A percentile compares a stretch with the other conserved stretches of the same genome.
Conservation (phyloP, 2,888 invertebrate species). For the Zeuzera pyrina region DNA sequence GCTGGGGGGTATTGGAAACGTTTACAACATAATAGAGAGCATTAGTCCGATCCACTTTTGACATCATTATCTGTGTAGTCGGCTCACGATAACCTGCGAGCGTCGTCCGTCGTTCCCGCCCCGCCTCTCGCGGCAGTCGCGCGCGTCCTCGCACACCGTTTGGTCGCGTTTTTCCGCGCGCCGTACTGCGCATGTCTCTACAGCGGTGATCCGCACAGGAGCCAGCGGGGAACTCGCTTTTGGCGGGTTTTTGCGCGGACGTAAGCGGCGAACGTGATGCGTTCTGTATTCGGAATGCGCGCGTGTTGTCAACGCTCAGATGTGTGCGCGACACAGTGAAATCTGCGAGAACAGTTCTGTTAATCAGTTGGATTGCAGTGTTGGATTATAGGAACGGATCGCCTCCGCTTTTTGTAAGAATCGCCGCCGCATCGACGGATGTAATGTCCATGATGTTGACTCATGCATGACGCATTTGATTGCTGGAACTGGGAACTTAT, state of each 20-base stretch:
- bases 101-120: constrained; percentile 33
- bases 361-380: constrained; percentile 71
- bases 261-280: constrained; percentile 47
- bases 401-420: constrained; percentile 49
- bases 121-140: constrained; percentile 44
- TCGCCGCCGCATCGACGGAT: constrained; percentile 43
- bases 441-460: constrained; percentile 65
- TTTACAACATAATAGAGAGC: constrained; percentile 67
- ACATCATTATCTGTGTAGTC: constrained; percentile 70
- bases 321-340: constrained; percentile 43
- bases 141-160: constrained; percentile 45
- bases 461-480: constrained; percentile 70
- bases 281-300: constrained; percentile 55
- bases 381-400: constrained; percentile 56
- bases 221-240: constrained; percentile 55
- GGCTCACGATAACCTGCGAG: constrained; percentile 68
- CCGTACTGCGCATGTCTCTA: constrained; percentile 22
- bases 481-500: constrained; percentile 55
- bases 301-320: constrained; percentile 41
- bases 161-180: constrained; percentile 32
- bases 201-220: constrained; percentile 21
- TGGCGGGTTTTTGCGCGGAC: constrained; percentile 61
- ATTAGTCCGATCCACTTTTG: constrained; percentile 72
- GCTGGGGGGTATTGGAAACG: constrained; percentile 41
- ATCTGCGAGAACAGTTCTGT: constrained; percentile 49